phyloP scores from a whole-genome alignment of 2,888 invertebrate genomes.

The Papilio protenor region DNA sequence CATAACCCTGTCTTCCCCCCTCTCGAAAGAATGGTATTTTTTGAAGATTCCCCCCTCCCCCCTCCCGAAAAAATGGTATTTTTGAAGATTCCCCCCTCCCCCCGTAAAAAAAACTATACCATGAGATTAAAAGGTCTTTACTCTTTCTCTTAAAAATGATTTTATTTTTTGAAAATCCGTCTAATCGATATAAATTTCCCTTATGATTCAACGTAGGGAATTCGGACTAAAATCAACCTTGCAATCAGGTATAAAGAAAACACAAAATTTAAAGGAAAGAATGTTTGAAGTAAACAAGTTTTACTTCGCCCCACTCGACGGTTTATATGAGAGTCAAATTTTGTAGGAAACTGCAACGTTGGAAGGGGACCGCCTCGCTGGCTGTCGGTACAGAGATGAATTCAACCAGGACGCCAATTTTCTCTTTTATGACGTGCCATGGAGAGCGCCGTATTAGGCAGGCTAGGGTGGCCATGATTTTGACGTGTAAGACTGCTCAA shows the following conservation, averaged over 20 bases:
- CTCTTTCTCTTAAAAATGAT: too few species aligned
- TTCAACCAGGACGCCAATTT: conserved; percentile 81
- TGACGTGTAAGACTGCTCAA: conserved; percentile 24
- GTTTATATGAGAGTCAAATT: conserved; percentile 61
- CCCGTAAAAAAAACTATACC: too few species aligned
- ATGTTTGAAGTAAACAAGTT: conserved; percentile 43
- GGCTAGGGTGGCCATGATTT: conserved; percentile 54
- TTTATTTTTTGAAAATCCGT: too few species aligned
- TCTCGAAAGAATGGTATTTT: too few species aligned
- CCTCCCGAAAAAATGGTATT: too few species aligned
- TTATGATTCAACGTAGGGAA: neutral
- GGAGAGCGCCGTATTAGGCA: conserved; percentile 64
- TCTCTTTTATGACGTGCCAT: conserved; percentile 74
- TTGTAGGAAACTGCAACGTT: conserved; percentile 70
- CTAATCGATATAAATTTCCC: neutral
- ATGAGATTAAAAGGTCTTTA: too few species aligned
- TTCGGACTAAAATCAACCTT: neutral
- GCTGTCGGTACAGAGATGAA: conserved; percentile 63
- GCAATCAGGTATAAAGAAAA: neutral
- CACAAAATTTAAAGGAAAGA: conserved; percentile 36
- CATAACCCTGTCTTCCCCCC: too few species aligned
- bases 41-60: too few species aligned
- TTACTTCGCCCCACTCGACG: conserved; percentile 48
- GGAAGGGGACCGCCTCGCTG: conserved; percentile 60
- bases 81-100: too few species aligned